These are phyloP conservation scores for Polydrusus pterygomalis DNA, from an alignment of 2,888 invertebrate species.

Conservation along the genomic window DNA sequence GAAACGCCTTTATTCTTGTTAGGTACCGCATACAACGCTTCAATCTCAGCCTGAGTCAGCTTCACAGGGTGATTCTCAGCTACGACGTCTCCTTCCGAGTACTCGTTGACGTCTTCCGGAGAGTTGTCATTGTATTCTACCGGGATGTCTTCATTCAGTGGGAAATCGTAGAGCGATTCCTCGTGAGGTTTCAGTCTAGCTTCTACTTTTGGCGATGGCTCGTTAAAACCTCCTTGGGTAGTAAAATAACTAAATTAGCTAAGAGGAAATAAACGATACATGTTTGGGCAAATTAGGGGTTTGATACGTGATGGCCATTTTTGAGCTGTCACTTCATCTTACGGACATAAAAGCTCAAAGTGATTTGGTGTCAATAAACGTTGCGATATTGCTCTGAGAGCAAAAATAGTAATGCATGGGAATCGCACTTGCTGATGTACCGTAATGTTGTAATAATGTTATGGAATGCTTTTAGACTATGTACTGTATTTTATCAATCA, in stretches of 20 bases:
- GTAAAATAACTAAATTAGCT: constrained; percentile 25
- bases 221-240: constrained; percentile 77
- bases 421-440: no score
- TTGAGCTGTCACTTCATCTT: no score
- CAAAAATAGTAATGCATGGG: no score
- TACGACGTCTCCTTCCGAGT: constrained; percentile 55
- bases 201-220: constrained; percentile 82
- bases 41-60: constrained; percentile 65
- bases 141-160: constrained; percentile 63
- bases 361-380: no score
- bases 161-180: constrained; percentile 65
- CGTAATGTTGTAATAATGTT: no score
- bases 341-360: no score
- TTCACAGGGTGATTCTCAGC: constrained; percentile 48
- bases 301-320: no score
- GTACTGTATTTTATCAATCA: no score
- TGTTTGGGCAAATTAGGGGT: no score
- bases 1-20: constrained; percentile 48
- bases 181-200: constrained; percentile 71
- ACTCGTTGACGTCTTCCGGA: constrained; percentile 59
- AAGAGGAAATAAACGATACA: background rate
- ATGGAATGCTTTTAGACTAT: no score
- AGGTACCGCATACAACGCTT: constrained; percentile 67
- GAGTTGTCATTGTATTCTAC: constrained; percentile 61
- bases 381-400: no score